phyloP scores from a whole-genome alignment of 2,888 invertebrate genomes.

The Rutpela maculata region DNA sequence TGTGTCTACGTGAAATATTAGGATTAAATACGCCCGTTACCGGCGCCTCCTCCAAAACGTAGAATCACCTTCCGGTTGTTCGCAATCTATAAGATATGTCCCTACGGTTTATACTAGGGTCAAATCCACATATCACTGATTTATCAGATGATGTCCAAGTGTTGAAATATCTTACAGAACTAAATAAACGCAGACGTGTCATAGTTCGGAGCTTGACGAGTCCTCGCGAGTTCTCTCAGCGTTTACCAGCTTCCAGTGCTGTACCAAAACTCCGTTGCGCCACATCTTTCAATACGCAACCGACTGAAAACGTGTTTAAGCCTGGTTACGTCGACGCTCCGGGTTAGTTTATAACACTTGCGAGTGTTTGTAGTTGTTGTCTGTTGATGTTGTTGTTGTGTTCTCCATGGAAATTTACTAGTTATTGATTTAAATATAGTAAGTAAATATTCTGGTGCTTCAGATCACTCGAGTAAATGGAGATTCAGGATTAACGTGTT shows the following conservation, averaged over 20 bases:
- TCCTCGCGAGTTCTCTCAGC: constrained; percentile 53
- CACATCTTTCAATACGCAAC: constrained; percentile 43
- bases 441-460: not conserved
- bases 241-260: constrained; percentile 59
- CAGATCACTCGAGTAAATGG: not conserved
- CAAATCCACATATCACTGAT: constrained; percentile 36
- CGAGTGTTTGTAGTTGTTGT: not conserved
- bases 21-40: constrained; percentile 1
- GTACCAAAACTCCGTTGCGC: constrained; percentile 56
- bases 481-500: constrained; percentile 11
- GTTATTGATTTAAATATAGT: constrained; percentile 5
- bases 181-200: constrained; percentile 58
- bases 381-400: constrained; percentile 20
- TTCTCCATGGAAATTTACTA: not conserved
- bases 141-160: constrained; percentile 45
- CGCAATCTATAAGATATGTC: constrained; percentile 21
- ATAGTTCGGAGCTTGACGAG: constrained; percentile 59
- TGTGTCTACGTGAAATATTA: not conserved
- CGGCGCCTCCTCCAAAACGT: constrained; percentile 17
- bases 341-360: not conserved
- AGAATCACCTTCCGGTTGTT: constrained; percentile 8
- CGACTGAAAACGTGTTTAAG: constrained; percentile 40
- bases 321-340: constrained; percentile 23
- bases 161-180: constrained; percentile 52
- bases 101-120: not conserved